These are phyloP conservation scores for Agrotis exclamationis DNA, from an alignment of 2,888 invertebrate genomes.

Conservation along the genomic window DNA sequence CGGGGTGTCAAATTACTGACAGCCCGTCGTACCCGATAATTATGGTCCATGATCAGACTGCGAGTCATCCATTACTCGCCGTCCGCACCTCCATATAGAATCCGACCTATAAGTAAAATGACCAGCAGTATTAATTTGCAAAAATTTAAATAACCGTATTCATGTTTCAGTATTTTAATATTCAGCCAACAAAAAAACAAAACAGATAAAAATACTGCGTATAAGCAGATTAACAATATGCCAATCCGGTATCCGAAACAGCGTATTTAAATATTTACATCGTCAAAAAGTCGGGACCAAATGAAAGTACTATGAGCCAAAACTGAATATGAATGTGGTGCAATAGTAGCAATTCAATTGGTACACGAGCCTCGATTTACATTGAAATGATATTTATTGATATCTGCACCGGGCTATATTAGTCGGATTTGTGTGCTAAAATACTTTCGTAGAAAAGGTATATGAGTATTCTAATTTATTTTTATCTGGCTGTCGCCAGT, in stretches of 20 bases:
- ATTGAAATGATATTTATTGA: constrained; percentile 60
- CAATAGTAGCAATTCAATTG: constrained; percentile 55
- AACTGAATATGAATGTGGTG: constrained; percentile 54
- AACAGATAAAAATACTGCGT: constrained; percentile 1
- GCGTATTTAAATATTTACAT: constrained; percentile 55
- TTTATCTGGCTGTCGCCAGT: background rate
- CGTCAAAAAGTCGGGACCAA: constrained; percentile 44
- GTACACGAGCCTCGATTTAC: constrained; percentile 55
- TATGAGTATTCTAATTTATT: constrained; percentile 4
- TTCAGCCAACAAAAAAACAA: background rate
- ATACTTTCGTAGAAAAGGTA: constrained; percentile 6
- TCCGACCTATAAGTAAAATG: no score
- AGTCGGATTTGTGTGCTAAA: constrained; percentile 22
- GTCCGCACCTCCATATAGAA: no score
- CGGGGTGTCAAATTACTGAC: no score
- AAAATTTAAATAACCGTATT: background rate
- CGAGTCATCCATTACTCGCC: no score
- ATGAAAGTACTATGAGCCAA: constrained; percentile 35
- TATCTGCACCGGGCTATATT: constrained; percentile 33
- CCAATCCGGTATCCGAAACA: constrained; percentile 27
- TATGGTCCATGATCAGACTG: no score
- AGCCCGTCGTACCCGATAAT: no score
- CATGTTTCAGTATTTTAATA: constrained; percentile 15
- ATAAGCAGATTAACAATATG: constrained; percentile 31
- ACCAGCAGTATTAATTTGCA: background rate